phyloP scores from a whole-genome alignment of 2,797 vertebrate genomes.

The Botia kubotai region DNA sequence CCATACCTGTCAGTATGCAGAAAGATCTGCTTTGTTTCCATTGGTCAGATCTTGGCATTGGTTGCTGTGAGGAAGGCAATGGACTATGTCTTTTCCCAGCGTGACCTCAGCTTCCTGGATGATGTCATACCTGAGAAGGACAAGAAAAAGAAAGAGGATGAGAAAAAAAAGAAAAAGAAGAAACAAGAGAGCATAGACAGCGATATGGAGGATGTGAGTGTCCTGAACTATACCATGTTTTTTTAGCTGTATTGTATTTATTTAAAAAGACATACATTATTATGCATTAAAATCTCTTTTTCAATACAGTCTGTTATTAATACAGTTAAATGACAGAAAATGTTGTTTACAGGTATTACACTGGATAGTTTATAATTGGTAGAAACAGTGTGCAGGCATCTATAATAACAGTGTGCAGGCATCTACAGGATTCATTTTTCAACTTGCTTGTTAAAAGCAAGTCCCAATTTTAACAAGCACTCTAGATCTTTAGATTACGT shows the following conservation, averaged over 20 bases:
- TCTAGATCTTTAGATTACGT: no score
- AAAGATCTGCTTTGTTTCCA: slow-evolving; percentile 5
- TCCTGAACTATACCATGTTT: neutral
- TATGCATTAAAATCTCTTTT: no score
- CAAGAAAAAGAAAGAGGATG: slow-evolving; percentile 99
- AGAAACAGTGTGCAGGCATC: no score
- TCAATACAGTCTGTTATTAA: no score
- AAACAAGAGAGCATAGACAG: slow-evolving; percentile 89
- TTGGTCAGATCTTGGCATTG: slow-evolving; percentile 90
- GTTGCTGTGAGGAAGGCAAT: slow-evolving; percentile 95
- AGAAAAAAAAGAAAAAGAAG: slow-evolving; percentile 94
- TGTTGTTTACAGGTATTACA: no score
- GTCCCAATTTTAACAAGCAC: no score
- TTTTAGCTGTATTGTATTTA: neutral
- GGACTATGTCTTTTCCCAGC: slow-evolving; percentile 97
- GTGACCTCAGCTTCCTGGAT: slow-evolving; percentile 94
- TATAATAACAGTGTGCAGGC: no score
- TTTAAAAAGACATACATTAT: neutral
- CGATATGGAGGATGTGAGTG: slow-evolving; percentile 92
- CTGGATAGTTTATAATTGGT: no score
- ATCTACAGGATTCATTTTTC: no score
- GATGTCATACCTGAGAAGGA: slow-evolving; percentile 99
- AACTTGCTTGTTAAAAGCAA: no score
- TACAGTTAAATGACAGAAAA: no score
- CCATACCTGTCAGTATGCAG: no score